phyloP scores from a whole-genome alignment of 1,140 invertebrate genomes.

The Gryon sp. region DNA sequence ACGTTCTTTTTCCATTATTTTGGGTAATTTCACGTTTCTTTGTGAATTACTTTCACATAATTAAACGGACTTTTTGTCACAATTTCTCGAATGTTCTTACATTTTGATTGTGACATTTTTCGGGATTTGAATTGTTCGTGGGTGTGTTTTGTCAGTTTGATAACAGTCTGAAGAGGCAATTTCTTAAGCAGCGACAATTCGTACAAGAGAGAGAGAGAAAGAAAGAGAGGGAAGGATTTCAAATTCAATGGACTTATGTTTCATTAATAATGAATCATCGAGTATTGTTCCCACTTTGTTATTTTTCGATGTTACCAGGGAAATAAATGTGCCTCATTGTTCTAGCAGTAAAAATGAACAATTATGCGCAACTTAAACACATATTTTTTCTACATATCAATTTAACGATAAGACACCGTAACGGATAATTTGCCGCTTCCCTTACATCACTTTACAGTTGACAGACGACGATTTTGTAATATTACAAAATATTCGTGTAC shows the following conservation, averaged over 20 bases:
- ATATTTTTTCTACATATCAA: conserved; percentile 18
- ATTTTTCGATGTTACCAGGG: conserved; percentile 12
- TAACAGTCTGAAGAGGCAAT: too few species aligned
- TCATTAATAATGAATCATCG: conserved; percentile 27
- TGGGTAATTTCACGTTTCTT: too few species aligned
- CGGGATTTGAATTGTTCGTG: too few species aligned
- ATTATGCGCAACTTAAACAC: conserved; percentile 28
- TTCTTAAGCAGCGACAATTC: too few species aligned
- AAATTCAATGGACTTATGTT: not conserved
- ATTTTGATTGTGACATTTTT: too few species aligned
- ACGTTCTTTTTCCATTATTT: too few species aligned
- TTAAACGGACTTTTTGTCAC: too few species aligned
- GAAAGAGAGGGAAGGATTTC: not conserved
- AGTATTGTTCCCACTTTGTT: conserved; percentile 27
- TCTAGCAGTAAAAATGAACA: conserved; percentile 5
- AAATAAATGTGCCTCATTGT: conserved; percentile 22
- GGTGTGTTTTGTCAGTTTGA: too few species aligned
- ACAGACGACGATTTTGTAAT: not conserved
- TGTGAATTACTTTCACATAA: too few species aligned
- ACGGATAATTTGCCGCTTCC: conserved; percentile 27
- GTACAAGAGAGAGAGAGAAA: too few species aligned
- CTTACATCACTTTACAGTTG: conserved; percentile 22
- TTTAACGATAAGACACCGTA: conserved; percentile 17
- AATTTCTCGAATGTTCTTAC: too few species aligned
- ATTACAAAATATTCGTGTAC: not conserved